Base-by-base conservation (phyloP, 2,113 vertebrate genomes). In the Strix aluco region DNA sequence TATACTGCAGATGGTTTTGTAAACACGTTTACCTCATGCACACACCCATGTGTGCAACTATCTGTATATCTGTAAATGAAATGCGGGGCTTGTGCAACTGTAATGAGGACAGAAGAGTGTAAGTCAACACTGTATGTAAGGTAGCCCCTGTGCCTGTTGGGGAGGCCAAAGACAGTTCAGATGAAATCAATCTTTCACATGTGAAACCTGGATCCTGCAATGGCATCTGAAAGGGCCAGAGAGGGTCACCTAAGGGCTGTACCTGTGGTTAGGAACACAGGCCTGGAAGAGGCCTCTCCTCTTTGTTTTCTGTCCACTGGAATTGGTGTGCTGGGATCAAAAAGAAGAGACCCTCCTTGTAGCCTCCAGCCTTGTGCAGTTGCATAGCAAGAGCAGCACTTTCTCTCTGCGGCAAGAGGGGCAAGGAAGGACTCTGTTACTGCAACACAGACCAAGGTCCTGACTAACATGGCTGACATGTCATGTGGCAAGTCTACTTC, bases 1-100 rank as follows among this genome's bases (percentile, higher is more conserved):
- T 40, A 36, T 84, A 85, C 69, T 78, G 71, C 92, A 96, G 88
- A 91, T 96, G 32, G 71, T 67, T 87, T 74, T 94, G 12, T 77
- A 49, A 44, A 54, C 65, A n/a, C 11, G 10, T 38, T 80, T 75
- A 58, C 49, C 29, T 69, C 27, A 42, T 15, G 26, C 44, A 70
- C 19, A 19, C 22, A 59, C 4, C 22, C 2, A 0, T 47, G 27
- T 54, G 25, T 54, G 13, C 63, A 19, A 72, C 26, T 46, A 30
- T 55, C 30, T 70, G 18, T 38, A 7, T 83, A 42, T 38, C 12
- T 58, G 40, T 55, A 52, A 85, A 69, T 71, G 27, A 65, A 71
- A 85, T 19, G 11, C 17, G 25, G n/a, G n/a, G 34, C 49, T 71
- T 13, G 5, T 77, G 2, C 32, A 71, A 32, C 44, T 29, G 11